A percentile compares a stretch with the other conserved stretches of the same genome.
Conservation (phyloP, 2,797 vertebrate species). For the Phoebastria nigripes region DNA sequence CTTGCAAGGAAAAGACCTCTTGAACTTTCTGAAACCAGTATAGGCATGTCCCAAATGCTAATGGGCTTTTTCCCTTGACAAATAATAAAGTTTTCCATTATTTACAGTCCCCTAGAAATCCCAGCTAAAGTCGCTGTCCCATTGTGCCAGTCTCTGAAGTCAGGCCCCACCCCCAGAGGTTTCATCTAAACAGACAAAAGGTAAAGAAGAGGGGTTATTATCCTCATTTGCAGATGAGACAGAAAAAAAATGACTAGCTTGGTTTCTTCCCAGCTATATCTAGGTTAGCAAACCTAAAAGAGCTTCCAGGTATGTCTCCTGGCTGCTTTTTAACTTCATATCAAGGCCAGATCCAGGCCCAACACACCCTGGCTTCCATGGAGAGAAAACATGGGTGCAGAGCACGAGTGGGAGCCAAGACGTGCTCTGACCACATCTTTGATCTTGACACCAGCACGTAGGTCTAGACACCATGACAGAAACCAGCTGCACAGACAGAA, state of each 20-base stretch:
- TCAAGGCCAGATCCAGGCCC: not conserved
- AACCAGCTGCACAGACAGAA: not conserved
- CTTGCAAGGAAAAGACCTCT: not conserved
- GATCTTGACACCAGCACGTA: not conserved
- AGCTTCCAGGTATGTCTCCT: not conserved
- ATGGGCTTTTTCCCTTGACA: not conserved
- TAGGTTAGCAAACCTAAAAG: not conserved
- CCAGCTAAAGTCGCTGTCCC: not conserved
- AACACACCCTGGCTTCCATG: not conserved
- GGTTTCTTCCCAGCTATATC: not conserved
- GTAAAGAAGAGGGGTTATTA: slow-evolving; percentile 16
- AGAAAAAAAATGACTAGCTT: not conserved
- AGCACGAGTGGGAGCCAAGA: not conserved
- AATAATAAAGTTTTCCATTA: not conserved
- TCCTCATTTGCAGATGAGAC: slow-evolving; percentile 14
- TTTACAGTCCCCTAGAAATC: not conserved
- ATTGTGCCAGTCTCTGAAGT: not conserved
- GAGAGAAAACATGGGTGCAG: not conserved
- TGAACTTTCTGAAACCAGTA: not conserved
- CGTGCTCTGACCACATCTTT: not conserved
- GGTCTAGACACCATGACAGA: not conserved
- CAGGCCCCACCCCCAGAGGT: not conserved
- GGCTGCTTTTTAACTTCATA: not conserved
- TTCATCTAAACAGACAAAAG: not conserved
- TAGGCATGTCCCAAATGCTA: not conserved